Conservation (phyloP, 2,888 invertebrate genomes). For the Hyalella azteca region DNA sequence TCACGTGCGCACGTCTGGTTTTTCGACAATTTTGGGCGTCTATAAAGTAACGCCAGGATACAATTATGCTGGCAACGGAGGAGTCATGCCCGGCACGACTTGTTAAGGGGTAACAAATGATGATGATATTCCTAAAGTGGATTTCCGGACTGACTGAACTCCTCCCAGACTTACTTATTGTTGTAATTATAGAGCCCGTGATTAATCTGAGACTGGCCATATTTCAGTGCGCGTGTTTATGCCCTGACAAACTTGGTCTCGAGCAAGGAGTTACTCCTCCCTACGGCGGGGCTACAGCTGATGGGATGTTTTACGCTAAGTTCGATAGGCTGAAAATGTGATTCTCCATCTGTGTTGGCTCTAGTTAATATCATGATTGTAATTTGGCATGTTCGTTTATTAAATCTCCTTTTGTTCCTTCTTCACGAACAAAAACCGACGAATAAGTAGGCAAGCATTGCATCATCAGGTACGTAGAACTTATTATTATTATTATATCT, state of each 20-base stretch:
- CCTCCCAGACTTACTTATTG: conserved; percentile 26
- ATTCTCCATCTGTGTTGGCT: too few relatives aligned
- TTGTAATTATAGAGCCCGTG: conserved; percentile 23
- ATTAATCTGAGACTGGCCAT: conserved; percentile 14
- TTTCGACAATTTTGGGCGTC: conserved; percentile 11
- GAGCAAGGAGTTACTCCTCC: too few relatives aligned
- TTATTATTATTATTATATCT: too few relatives aligned
- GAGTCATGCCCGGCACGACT: background rate
- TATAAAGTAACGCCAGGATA: background rate
- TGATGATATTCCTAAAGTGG: conserved; percentile 33
- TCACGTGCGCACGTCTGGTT: background rate
- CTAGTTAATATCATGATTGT: too few relatives aligned
- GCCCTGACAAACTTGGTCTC: background rate
- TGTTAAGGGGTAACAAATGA: conserved; percentile 20
- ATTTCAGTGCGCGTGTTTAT: background rate
- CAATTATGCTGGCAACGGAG: background rate
- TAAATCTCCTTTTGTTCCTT: too few relatives aligned
- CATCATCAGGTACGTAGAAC: too few relatives aligned
- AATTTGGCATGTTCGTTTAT: too few relatives aligned
- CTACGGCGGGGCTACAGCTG: too few relatives aligned
- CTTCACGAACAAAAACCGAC: too few relatives aligned
- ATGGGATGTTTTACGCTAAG: too few relatives aligned
- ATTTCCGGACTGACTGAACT: conserved; percentile 5
- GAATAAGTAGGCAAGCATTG: too few relatives aligned
- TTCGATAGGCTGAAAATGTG: too few relatives aligned